These are phyloP conservation scores for Anthoptus insignis DNA, from an alignment of 2,888 invertebrate genomes.

Conservation along the genomic window DNA sequence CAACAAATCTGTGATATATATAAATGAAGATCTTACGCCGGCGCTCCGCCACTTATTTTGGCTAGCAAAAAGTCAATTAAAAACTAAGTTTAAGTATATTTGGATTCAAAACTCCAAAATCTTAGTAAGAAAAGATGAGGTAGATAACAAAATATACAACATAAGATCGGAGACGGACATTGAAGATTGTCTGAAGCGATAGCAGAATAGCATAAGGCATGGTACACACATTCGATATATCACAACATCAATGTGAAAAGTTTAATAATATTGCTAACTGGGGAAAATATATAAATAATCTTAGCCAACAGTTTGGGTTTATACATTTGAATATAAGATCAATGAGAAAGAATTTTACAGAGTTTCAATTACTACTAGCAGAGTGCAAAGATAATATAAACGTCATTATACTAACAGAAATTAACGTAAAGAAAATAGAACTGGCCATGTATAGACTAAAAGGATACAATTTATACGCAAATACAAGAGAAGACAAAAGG, in stretches of 20 bases:
- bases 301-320: not conserved
- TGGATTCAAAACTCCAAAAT: slow-evolving; percentile 19
- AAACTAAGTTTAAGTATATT: slow-evolving; percentile 1
- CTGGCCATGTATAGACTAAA: slow-evolving; percentile 1
- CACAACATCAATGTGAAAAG: not conserved
- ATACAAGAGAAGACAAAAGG: not conserved
- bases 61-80: slow-evolving; percentile 9
- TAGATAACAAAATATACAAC: slow-evolving; percentile 5
- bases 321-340: slow-evolving; percentile 10
- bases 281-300: not conserved
- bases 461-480: slow-evolving; percentile 5
- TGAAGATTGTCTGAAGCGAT: not conserved
- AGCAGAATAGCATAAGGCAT: not conserved
- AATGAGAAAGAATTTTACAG: slow-evolving; percentile 5
- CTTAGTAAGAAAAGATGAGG: slow-evolving; percentile 8
- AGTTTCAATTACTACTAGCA: not conserved
- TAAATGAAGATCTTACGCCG: slow-evolving; percentile 14
- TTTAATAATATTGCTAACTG: not conserved
- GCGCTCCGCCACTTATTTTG: not conserved
- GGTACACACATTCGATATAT: not conserved
- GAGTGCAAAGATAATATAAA: not conserved
- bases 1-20: slow-evolving; percentile 6
- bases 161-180: slow-evolving; percentile 15
- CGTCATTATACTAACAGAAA: not conserved
- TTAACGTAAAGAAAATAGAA: not conserved